Evolutionary conservation across 2,113 vertebrate species (phyloP), one percentile per base, ranked within the genome.

Genomic region (Nyctibius bracteatus): DNA sequence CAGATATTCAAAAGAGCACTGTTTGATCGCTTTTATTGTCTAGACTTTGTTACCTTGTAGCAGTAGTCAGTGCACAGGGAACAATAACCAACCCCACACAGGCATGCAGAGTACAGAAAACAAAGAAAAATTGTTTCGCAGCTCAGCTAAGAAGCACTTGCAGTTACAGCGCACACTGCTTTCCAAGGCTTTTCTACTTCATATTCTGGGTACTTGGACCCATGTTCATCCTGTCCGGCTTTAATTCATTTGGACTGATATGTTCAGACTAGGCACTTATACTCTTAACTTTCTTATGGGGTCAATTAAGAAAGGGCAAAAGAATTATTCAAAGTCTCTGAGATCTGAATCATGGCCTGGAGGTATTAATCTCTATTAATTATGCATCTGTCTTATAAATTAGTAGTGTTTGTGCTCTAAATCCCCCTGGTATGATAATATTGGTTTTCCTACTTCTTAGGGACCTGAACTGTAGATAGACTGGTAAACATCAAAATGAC

Each of bases 241-340:
- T 92, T 77, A 82, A 72, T 78, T 79, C 8, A n/a, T 65, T 92
- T 75, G n/a, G 82, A 47, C 10, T 20, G 9, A 27, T 35, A 21
- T 0, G 0, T 65, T 92, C 58, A 73, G 37, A 41, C 10, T 25
- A 66, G 41, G 10, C 22, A 77, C 5, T 3, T 0, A 0, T 27
- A 54, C 14, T 35, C 39, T 54, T 58, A 67, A 27, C 44, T 75
- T 86, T 79, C 10, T 30, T 47, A 37, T 90, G 74, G 28, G 66
- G 71, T 73, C 49, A 77, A 14, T 77, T 65, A 92, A 80, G 54
- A 80, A 65, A 65, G 19, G 19, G 19, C 0, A 81, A 82, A 92
- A 77, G 19, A 65, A 41, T 23, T 72, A 30, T 65, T 82, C 33
- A 61, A 87, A 75, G 8, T 72, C 31, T 65, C 11, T 39, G 30